Evolutionary conservation across 2,888 invertebrate genomes (phyloP).

Genomic region (Ashinkailepas kermadecensis): DNA sequence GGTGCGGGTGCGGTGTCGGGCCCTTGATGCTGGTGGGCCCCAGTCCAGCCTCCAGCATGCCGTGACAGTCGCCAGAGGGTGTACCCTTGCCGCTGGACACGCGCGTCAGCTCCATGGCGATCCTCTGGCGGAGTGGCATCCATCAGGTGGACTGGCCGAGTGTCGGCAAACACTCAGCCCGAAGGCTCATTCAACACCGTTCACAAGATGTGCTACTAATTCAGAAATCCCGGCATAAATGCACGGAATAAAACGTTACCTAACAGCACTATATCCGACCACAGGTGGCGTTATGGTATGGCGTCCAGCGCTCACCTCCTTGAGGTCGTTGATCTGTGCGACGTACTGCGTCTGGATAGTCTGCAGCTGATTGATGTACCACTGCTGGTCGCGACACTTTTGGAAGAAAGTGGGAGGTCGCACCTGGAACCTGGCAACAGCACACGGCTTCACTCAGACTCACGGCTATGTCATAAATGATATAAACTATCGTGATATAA

Average conservation of each 20-base stretch:
- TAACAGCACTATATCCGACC: too few relatives aligned
- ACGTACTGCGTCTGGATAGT: constrained; percentile 70
- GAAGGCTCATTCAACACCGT: too few relatives aligned
- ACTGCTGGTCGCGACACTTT: constrained; percentile 84
- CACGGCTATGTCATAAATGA: neutral
- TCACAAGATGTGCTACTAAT: too few relatives aligned
- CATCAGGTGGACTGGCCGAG: too few relatives aligned
- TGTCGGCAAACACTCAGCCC: too few relatives aligned
- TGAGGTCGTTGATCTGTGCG: constrained; percentile 72
- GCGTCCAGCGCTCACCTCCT: constrained; percentile 49
- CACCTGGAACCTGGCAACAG: constrained; percentile 62
- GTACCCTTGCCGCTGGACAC: neutral
- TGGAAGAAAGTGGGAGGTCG: constrained; percentile 90
- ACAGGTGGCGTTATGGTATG: too few relatives aligned
- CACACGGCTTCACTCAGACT: neutral
- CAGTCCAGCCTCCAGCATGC: neutral
- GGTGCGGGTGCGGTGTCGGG: constrained; percentile 25
- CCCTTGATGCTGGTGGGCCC: constrained; percentile 23
- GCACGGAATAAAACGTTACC: too few relatives aligned
- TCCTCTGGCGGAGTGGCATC: neutral
- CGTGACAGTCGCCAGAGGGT: neutral
- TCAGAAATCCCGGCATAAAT: too few relatives aligned
- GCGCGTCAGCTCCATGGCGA: neutral
- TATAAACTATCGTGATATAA: too few relatives aligned
- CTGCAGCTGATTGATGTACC: constrained; percentile 79